Percentiles rank a stretch among this genome's conserved stretches.
Conservation (phyloP, 2,888 invertebrate genomes). For the Omphaloscelis lunosa region DNA sequence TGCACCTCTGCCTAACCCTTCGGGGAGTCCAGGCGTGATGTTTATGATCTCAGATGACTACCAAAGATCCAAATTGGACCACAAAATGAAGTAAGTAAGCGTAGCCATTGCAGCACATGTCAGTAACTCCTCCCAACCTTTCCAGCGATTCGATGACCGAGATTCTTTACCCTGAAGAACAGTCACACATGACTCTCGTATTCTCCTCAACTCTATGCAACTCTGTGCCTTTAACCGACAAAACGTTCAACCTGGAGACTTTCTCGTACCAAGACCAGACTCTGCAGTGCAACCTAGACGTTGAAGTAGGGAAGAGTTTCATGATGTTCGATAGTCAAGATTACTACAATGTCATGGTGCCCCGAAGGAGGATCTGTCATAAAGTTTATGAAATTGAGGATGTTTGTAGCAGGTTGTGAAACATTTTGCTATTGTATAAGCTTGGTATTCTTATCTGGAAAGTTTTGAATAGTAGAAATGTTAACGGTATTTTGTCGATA, state of each 20-base stretch:
- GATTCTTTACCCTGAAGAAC: constrained; percentile 55
- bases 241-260: constrained; percentile 66
- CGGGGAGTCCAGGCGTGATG: too few relatives aligned
- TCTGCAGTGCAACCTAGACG: constrained; percentile 83
- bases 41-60: too few relatives aligned
- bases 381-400: constrained; percentile 85
- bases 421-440: not conserved
- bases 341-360: constrained; percentile 73
- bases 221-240: constrained; percentile 52
- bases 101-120: too few relatives aligned
- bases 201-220: constrained; percentile 44
- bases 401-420: constrained; percentile 82
- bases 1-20: too few relatives aligned
- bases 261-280: constrained; percentile 75
- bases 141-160: constrained; percentile 79
- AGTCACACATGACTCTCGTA: constrained; percentile 46
- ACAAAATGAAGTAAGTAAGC: too few relatives aligned
- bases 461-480: not conserved
- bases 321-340: constrained; percentile 85
- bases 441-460: constrained; percentile 3
- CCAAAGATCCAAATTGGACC: too few relatives aligned
- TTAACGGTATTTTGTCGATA: not conserved
- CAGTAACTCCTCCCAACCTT: constrained; percentile 43
- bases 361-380: constrained; percentile 72
- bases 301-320: constrained; percentile 79